phyloP scores from a whole-genome alignment of 2,888 invertebrate species.

The Eristalinus sepulchralis region DNA sequence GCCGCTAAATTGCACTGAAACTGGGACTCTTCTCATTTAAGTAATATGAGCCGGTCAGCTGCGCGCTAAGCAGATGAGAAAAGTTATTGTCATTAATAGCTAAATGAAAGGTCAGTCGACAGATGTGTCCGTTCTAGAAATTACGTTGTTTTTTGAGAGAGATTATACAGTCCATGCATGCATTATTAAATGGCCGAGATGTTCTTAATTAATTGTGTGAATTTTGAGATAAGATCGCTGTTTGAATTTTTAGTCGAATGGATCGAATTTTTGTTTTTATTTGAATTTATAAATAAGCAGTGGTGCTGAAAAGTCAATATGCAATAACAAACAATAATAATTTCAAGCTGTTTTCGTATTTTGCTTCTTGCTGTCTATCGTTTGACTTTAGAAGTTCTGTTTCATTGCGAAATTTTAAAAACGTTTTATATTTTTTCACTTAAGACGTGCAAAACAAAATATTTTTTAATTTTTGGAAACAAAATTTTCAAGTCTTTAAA shows the following conservation, averaged over 20 bases:
- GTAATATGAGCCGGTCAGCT: not conserved
- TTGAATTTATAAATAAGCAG: no score
- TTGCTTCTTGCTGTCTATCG: no score
- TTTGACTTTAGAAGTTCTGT: no score
- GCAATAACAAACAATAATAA: no score
- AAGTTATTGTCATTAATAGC: slow-evolving; percentile 14
- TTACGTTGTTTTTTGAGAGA: not conserved
- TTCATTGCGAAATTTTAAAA: no score
- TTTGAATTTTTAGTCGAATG: not conserved
- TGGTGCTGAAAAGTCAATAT: no score
- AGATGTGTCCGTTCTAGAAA: not conserved
- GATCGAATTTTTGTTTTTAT: not conserved
- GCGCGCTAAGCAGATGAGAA: not conserved
- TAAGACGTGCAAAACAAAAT: no score
- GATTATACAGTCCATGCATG: not conserved
- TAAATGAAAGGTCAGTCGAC: slow-evolving; percentile 40
- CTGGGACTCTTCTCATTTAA: slow-evolving; percentile 3
- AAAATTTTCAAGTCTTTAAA: no score
- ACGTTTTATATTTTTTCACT: no score
- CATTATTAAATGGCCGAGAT: not conserved
- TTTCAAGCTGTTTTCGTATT: no score
- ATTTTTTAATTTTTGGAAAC: no score
- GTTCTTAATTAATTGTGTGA: not conserved
- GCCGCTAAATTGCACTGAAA: slow-evolving; percentile 20
- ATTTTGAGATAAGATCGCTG: not conserved